Conservation (phyloP, 2,797 vertebrate species). For the Cyclura pinguis region DNA sequence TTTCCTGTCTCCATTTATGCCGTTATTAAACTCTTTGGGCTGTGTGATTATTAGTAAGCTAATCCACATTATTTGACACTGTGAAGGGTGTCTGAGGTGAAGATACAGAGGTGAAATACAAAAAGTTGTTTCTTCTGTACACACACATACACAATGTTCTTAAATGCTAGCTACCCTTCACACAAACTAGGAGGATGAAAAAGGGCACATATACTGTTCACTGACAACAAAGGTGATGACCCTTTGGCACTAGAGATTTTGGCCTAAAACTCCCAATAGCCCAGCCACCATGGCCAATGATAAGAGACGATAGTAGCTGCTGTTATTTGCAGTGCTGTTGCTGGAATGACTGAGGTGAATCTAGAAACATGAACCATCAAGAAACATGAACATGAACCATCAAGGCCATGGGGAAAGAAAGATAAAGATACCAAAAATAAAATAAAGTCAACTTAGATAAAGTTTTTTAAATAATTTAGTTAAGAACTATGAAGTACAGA, state of each 20-base stretch:
- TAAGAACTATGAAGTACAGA: background rate
- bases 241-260: background rate
- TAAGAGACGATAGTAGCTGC: background rate
- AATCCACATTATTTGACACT: slow-evolving; percentile 10
- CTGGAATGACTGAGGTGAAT: background rate
- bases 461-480: background rate
- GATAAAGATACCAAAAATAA: background rate
- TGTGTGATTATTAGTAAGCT: background rate
- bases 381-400: background rate
- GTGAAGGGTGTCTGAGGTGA: background rate
- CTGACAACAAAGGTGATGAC: background rate
- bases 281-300: background rate
- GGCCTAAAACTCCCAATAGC: background rate
- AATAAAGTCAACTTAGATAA: background rate
- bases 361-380: no score
- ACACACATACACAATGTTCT: background rate
- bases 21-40: background rate
- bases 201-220: background rate
- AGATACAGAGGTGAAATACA: background rate
- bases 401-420: background rate
- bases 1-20: background rate
- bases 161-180: background rate
- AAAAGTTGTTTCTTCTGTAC: background rate
- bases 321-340: background rate
- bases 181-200: slow-evolving; percentile 3